Base-by-base conservation (phyloP, 2,113 vertebrate species). In the Urocolius indicus region DNA sequence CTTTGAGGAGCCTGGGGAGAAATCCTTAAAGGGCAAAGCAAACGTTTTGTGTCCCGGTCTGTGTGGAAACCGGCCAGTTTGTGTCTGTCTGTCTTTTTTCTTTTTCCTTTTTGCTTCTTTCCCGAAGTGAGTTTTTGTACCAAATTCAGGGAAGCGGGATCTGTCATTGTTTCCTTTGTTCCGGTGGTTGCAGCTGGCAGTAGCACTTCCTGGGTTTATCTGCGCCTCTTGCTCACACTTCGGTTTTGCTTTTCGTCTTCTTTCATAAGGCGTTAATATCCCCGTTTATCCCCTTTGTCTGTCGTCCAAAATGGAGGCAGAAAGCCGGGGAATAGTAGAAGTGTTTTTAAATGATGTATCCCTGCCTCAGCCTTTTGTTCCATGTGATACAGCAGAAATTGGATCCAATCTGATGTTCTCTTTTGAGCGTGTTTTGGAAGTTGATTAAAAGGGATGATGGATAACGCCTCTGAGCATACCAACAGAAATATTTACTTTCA, bases 261-360 rank as follows among this genome's bases (percentile, higher is more conserved):
- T 83, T 66, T 43, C 10, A 0, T 21, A 58, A 84, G 65, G 74
- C 22, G 2, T 75, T 87, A 68, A 68, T 59, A 45, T 76, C 80
- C 63, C 1, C 87, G 38, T 49, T 91, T 94, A 27, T 52, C 66
- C 67, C 75, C 87, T 95, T 94, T 97, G 93, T 96, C 90, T 94
- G 82, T 15, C 92, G 48, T 93, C 94, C 95, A 96, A 95, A 93
- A 96, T 96, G 95, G 96, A 97, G 93, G 95, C 94, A 96, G 90
- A n/a, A n/a, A 88, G 90, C 92, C 34, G 54, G 71, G 90, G 82
- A 77, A 27, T 24, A 83, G 78, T 24, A 83, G 78, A 71, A 74
- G 87, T 87, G 92, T 91, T 95, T 76, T 20, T 87, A 57, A 22
- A 91, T 62, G 93, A 94, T 84, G 75, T 77, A 7, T 91, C 93